Conservation (phyloP, 2,113 vertebrate genomes). For the Periophthalmodon schlosseri region DNA sequence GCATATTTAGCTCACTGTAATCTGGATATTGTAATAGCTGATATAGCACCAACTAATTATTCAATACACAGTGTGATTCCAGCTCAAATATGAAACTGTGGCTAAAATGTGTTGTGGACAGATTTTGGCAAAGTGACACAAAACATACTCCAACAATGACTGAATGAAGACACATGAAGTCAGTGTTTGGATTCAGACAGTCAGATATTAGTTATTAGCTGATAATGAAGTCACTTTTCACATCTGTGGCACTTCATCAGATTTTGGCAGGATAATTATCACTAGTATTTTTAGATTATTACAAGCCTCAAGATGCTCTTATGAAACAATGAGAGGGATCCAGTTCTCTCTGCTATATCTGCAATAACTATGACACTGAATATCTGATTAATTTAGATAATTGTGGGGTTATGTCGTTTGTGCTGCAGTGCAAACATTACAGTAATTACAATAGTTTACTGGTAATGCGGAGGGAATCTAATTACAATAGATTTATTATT, state of each 20-base stretch:
- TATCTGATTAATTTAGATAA: neutral
- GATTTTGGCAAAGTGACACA: neutral
- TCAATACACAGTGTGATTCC: no score
- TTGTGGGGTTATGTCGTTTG: neutral
- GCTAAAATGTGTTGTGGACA: no score
- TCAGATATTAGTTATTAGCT: constrained; percentile 1
- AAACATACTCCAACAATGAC: neutral
- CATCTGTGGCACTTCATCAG: neutral
- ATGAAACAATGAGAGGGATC: neutral
- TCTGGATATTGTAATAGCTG: no score
- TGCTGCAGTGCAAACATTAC: neutral
- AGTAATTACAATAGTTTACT: no score
- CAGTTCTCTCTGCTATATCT: neutral
- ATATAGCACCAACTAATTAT: no score
- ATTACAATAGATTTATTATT: no score
- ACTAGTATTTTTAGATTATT: constrained; percentile 5
- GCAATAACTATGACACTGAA: no score
- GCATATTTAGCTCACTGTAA: no score
- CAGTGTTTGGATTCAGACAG: neutral
- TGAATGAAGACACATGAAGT: neutral
- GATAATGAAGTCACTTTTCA: constrained; percentile 3
- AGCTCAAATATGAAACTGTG: no score
- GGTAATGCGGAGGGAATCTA: no score
- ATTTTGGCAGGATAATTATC: constrained; percentile 4
- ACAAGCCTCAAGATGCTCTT: neutral